Percentiles rank a stretch among this genome's conserved stretches.
These are phyloP conservation scores for Cotesia congregata DNA, from an alignment of 2,888 invertebrate species.

Conservation along the genomic window DNA sequence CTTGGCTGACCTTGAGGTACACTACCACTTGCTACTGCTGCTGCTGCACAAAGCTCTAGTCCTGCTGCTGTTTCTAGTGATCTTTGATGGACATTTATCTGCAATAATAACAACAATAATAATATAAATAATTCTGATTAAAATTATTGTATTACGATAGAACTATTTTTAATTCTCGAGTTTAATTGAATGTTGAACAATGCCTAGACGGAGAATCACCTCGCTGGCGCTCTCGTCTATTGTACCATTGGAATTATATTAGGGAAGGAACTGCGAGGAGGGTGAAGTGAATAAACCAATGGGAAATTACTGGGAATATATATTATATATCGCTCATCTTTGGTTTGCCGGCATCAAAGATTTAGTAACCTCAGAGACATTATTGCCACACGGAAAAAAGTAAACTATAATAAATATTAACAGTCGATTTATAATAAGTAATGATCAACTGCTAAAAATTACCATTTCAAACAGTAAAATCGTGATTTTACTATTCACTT, in stretches of 20 bases:
- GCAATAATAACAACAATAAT: conserved; percentile 43
- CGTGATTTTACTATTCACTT: no score
- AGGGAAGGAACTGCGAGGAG: conserved; percentile 13
- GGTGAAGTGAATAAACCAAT: conserved; percentile 14
- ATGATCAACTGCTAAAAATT: no score
- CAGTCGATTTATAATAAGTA: no score
- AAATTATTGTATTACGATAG: not conserved
- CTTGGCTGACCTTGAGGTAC: conserved; percentile 69
- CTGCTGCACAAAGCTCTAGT: conserved; percentile 62
- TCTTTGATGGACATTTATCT: conserved; percentile 69
- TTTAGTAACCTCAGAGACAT: not conserved
- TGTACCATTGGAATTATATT: conserved; percentile 43
- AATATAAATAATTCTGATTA: not conserved
- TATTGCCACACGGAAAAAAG: no score
- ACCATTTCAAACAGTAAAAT: no score
- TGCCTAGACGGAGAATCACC: conserved; percentile 33
- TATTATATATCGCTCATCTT: not conserved
- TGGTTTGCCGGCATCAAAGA: not conserved
- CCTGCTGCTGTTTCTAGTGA: conserved; percentile 67
- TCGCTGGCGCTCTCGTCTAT: conserved; percentile 59
- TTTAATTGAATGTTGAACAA: conserved; percentile 50
- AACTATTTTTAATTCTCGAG: conserved; percentile 16
- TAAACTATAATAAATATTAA: no score
- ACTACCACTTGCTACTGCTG: conserved; percentile 54
- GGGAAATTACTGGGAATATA: conserved; percentile 35